phyloP scores from a whole-genome alignment of 2,113 vertebrate genomes.

The Corythornis vintsioides region DNA sequence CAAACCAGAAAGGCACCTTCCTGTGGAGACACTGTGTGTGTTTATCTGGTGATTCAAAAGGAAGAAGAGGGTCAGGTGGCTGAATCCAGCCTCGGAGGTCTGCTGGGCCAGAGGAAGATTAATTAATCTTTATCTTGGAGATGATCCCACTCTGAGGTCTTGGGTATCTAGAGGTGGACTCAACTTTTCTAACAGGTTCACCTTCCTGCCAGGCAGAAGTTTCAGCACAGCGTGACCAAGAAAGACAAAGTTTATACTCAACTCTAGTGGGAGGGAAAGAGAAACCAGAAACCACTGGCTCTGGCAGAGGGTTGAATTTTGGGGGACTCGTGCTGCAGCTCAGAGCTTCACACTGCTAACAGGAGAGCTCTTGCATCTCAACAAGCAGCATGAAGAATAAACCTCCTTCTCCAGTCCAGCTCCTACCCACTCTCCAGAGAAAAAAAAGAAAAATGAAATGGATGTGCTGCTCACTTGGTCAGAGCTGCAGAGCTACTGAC shows the following conservation, averaged over 20 bases:
- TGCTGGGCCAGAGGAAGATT: background rate
- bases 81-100: background rate
- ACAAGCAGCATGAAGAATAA: background rate
- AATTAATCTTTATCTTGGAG: background rate
- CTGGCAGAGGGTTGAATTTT: background rate
- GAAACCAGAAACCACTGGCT: background rate
- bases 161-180: background rate
- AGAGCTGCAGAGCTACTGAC: background rate
- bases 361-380: background rate
- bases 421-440: background rate
- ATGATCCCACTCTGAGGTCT: background rate
- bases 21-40: background rate
- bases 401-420: background rate
- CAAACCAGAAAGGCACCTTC: background rate
- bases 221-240: fast-evolving
- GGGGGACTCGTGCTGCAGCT: background rate
- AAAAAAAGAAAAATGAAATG: background rate
- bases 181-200: background rate
- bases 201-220: background rate
- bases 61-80: background rate
- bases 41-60: background rate
- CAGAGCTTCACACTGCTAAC: fast-evolving
- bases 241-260: background rate
- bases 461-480: background rate
- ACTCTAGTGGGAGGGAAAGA: background rate